Conservation (phyloP, 2,888 invertebrate genomes). For the Acleris literana region DNA sequence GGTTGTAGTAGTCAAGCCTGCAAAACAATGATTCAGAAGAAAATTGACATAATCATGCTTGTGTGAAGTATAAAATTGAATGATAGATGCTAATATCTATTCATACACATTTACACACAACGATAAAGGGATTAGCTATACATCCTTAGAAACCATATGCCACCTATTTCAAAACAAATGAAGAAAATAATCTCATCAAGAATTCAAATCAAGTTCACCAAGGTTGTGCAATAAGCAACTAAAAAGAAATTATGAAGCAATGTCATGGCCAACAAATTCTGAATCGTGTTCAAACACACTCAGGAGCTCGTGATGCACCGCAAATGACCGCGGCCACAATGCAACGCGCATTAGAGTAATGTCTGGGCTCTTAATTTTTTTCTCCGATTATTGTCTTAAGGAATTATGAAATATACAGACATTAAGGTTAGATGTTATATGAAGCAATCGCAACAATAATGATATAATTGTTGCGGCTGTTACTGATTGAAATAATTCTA, state of each 20-base stretch:
- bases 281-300: constrained; percentile 60
- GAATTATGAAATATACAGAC: constrained; percentile 60
- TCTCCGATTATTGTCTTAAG: constrained; percentile 67
- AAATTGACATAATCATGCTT: no score
- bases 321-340: constrained; percentile 63
- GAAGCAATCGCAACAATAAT: constrained; percentile 45
- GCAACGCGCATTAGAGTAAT: constrained; percentile 70
- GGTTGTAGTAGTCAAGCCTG: no score
- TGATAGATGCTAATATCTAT: no score
- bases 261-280: constrained; percentile 68
- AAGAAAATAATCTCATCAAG: constrained; percentile 27
- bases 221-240: constrained; percentile 53
- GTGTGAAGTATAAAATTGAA: no score
- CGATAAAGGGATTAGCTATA: no score
- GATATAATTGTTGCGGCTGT: constrained; percentile 17
- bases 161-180: constrained; percentile 18
- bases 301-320: constrained; percentile 67
- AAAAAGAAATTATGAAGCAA: constrained; percentile 65
- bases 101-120: no score
- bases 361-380: constrained; percentile 57
- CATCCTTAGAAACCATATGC: constrained; percentile 17
- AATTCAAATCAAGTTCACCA: constrained; percentile 34
- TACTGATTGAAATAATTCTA: constrained; percentile 17
- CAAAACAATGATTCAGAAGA: no score
- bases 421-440: constrained; percentile 51